A percentile compares a stretch with the other conserved stretches of the same genome.
Evolutionary conservation across 2,888 invertebrate genomes (phyloP).

Genomic region (Sicus ferrugineus): DNA sequence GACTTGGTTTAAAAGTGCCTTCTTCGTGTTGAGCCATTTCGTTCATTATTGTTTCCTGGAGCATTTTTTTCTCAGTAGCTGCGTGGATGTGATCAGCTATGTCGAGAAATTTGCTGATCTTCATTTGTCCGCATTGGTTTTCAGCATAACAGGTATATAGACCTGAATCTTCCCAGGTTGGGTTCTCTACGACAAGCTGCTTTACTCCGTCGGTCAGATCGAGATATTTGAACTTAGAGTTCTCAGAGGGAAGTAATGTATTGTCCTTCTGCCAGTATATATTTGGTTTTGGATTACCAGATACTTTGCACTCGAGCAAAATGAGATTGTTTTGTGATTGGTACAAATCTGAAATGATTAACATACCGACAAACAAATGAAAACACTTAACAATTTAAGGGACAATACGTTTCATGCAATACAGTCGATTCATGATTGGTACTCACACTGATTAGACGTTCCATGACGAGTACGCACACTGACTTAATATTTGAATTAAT

Average conservation of each 20-base stretch:
- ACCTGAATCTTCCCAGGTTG: conserved; percentile 73
- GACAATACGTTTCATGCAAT: background rate
- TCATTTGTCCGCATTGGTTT: conserved; percentile 70
- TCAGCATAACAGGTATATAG: conserved; percentile 80
- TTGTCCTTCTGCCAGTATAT: conserved; percentile 75
- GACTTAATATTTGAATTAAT: conserved; percentile 16
- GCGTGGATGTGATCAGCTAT: conserved; percentile 55
- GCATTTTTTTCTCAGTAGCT: conserved; percentile 44
- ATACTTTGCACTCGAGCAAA: conserved; percentile 78
- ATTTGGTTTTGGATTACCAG: conserved; percentile 75
- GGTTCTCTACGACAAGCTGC: conserved; percentile 72
- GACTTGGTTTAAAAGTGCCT: too few species aligned
- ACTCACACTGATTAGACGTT: conserved; percentile 21
- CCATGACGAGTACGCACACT: conserved; percentile 33
- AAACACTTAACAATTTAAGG: conserved; percentile 7
- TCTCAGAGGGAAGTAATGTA: conserved; percentile 68
- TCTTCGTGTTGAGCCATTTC: conserved; percentile 63
- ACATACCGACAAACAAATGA: conserved; percentile 15
- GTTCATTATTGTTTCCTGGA: conserved; percentile 41
- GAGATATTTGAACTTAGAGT: conserved; percentile 69
- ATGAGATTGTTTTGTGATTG: conserved; percentile 75
- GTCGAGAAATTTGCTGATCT: conserved; percentile 60
- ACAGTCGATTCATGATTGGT: conserved; percentile 35
- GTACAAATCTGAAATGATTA: conserved; percentile 70
- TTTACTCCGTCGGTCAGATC: conserved; percentile 75